phyloP scores from a whole-genome alignment of 2,888 invertebrate genomes.

The Cheilosia scutellata region DNA sequence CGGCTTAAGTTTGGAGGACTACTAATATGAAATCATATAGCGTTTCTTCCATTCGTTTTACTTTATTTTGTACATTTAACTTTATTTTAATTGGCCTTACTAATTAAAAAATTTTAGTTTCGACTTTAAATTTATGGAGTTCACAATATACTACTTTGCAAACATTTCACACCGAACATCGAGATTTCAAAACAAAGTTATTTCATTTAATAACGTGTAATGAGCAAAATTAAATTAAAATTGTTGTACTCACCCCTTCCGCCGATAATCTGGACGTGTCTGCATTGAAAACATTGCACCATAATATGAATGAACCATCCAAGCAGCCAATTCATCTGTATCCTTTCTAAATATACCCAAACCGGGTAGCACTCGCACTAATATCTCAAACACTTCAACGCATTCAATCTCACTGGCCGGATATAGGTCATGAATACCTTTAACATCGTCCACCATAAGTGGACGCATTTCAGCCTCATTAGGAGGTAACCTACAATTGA shows the following conservation, averaged over 20 bases:
- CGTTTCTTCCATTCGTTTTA: no score
- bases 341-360: constrained; percentile 90
- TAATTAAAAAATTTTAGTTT: no score
- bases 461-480: constrained; percentile 91
- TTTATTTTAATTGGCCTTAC: no score
- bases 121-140: no score
- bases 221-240: constrained; percentile 31
- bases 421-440: constrained; percentile 93
- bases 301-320: constrained; percentile 96
- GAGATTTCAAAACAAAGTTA: no score
- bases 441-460: constrained; percentile 90
- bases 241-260: constrained; percentile 85
- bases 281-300: constrained; percentile 97
- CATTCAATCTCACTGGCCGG: constrained; percentile 95
- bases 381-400: constrained; percentile 91
- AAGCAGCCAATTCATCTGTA: constrained; percentile 91
- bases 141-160: no score
- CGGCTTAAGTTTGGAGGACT: no score
- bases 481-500: constrained; percentile 84
- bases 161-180: no score
- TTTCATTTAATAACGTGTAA: no score
- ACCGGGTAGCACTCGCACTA: constrained; percentile 91
- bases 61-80: no score
- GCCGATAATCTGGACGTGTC: constrained; percentile 90
- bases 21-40: no score